Evolutionary conservation across 2,888 invertebrate species (phyloP), one percentile per base, ranked within the genome.

Genomic region (Hesperia comma): DNA sequence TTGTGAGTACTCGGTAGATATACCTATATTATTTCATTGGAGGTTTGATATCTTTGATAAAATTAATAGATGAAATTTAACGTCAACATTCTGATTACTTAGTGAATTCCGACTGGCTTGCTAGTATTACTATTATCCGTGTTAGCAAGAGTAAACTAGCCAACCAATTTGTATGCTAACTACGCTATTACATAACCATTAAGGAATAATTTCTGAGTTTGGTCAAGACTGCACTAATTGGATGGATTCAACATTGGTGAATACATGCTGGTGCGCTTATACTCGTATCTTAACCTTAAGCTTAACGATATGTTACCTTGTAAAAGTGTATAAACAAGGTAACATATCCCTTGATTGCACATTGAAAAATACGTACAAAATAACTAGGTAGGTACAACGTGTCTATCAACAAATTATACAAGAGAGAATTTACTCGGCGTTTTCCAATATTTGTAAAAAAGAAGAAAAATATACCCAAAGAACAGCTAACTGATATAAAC

Each of bases 151-250:
- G 51, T 26, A 41, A 54, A 62, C 62, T 54, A 54, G 54, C 54
- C 54, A 62, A 43, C 32, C 54, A 62, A 62, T 62, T 54, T 62
- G 54, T 54, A 62, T 62, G 62, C 62, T 62, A 62, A 62, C 62
- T 62, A 54, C 37, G 62, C 62, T 40, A 62, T 62, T 62, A 43
- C 62, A 54, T 62, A 54, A 54, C 62, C 17, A 62, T 62, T 62
- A 54, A 43, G 62, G 37, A 54, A 62, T 54, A 62, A 62, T 62
- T 62, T 63, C 63, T 40, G 55, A 60, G 33, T 62, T 55, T 32
- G 62, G 62, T 55, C 62, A 62, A 62, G 62, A 62, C 62, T 43
- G 43, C 12, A 43, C 62, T 62, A 62, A 62, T 62, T 62, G 62
- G 62, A 62, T 19, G 32, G 54, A 62, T 54, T 62, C 54, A 62